Conservation (phyloP, 2,888 invertebrate genomes). For the Diabrotica balteata region DNA sequence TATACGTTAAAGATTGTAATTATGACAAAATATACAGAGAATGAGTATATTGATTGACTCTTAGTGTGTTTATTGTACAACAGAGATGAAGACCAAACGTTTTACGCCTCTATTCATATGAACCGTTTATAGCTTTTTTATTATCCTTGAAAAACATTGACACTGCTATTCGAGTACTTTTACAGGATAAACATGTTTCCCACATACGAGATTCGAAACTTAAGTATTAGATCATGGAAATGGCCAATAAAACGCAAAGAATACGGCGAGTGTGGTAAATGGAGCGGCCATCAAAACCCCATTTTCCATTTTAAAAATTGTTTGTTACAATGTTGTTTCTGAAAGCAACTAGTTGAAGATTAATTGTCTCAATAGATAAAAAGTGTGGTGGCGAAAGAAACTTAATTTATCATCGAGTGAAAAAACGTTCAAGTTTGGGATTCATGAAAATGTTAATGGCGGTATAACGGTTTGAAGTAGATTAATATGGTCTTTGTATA, state of each 20-base stretch:
- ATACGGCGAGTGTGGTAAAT: constrained; percentile 15
- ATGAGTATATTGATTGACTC: no score
- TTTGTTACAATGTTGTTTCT: constrained; percentile 23
- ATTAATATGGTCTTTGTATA: no score
- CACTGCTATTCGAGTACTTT: constrained; percentile 17
- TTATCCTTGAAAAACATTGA: constrained; percentile 16
- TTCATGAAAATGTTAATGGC: no score
- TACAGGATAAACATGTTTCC: constrained; percentile 19
- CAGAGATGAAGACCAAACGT: neutral
- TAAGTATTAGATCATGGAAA: constrained; percentile 25
- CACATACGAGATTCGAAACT: constrained; percentile 23
- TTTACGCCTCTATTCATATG: neutral
- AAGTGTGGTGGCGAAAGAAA: neutral
- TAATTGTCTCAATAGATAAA: neutral
- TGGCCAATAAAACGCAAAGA: constrained; percentile 22
- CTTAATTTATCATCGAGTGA: no score
- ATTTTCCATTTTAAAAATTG: constrained; percentile 21
- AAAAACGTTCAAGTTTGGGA: no score
- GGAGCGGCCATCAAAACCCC: constrained; percentile 14
- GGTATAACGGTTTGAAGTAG: no score
- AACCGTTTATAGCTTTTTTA: constrained; percentile 12
- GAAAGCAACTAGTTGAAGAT: constrained; percentile 17
- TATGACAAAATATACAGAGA: no score
- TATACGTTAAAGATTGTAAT: no score
- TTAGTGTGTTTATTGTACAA: no score